Conservation (phyloP, 2,888 invertebrate genomes). For the Sipunculus nudus region DNA sequence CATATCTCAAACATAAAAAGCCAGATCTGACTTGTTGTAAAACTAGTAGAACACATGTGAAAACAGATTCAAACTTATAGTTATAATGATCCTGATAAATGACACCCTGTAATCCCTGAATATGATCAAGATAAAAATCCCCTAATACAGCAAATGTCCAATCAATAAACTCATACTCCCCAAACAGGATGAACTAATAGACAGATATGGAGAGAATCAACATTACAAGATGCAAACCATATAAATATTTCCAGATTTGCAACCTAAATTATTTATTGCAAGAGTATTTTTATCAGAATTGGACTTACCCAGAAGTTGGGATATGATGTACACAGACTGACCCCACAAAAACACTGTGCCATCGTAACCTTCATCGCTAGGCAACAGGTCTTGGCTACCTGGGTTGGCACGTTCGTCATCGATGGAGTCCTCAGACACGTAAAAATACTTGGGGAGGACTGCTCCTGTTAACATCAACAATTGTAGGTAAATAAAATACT, state of each 20-base stretch:
- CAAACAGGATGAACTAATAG: no score
- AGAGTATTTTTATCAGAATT: not conserved
- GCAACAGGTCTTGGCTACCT: constrained; percentile 74
- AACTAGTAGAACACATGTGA: not conserved
- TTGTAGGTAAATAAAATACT: no score
- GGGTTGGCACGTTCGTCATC: constrained; percentile 79
- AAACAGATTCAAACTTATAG: constrained; percentile 3
- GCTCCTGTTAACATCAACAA: constrained; percentile 82
- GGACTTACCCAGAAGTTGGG: constrained; percentile 78
- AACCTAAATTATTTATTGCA: no score
- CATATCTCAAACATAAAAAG: not conserved
- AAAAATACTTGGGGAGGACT: constrained; percentile 93
- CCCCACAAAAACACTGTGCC: constrained; percentile 86
- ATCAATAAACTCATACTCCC: no score
- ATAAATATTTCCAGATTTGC: no score
- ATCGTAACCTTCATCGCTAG: constrained; percentile 70
- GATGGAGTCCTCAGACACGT: constrained; percentile 78
- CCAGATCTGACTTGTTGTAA: not conserved
- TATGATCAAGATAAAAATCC: no score
- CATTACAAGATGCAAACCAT: no score
- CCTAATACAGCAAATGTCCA: no score
- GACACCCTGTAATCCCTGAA: no score
- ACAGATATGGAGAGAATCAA: no score
- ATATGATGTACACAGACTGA: constrained; percentile 93
- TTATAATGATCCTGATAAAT: constrained; percentile 11